phyloP scores from a whole-genome alignment of 2,113 vertebrate species.

The Micronycteris hirsuta region DNA sequence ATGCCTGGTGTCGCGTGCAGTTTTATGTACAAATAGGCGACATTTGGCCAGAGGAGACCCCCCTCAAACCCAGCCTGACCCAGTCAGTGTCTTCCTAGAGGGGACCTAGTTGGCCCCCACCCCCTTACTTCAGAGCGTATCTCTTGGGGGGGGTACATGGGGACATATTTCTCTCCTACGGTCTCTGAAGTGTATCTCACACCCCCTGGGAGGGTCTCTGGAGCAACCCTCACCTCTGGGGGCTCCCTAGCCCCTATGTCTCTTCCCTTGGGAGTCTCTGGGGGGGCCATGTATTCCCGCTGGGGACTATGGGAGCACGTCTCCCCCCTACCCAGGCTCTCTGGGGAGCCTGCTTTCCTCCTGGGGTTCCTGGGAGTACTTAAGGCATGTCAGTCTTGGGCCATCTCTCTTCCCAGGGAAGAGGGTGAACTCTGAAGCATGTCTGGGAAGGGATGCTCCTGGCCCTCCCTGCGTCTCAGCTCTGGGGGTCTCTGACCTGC shows the following conservation, averaged over 20 bases:
- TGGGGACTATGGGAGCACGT: slow-evolving; percentile 50
- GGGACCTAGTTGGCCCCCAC: slow-evolving; percentile 53
- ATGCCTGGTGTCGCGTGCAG: slow-evolving; percentile 74
- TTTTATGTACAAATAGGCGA: slow-evolving; percentile 75
- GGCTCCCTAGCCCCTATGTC: slow-evolving; percentile 25
- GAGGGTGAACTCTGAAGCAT: slow-evolving; percentile 45
- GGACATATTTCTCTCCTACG: slow-evolving; percentile 53
- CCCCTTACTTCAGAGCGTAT: slow-evolving; percentile 51
- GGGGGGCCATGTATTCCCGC: slow-evolving; percentile 43
- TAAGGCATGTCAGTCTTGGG: slow-evolving; percentile 65
- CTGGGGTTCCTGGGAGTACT: slow-evolving; percentile 57
- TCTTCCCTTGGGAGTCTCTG: slow-evolving; percentile 57
- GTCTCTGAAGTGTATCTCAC: slow-evolving; percentile 53
- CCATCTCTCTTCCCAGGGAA: slow-evolving; percentile 61
- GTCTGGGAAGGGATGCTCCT: slow-evolving; percentile 47
- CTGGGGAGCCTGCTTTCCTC: slow-evolving; percentile 64
- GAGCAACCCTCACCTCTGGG: slow-evolving; percentile 56
- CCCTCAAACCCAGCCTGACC: slow-evolving; percentile 65
- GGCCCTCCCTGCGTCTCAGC: slow-evolving; percentile 12
- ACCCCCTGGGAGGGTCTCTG: slow-evolving; percentile 25
- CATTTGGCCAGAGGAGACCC: slow-evolving; percentile 71
- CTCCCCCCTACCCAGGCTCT: slow-evolving; percentile 59
- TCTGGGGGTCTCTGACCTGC: slow-evolving; percentile 41
- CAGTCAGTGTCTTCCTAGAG: slow-evolving; percentile 74
- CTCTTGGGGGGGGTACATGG: slow-evolving; percentile 56